Evolutionary conservation across 1,140 invertebrate species (phyloP).

Genomic region (Meloidogyne floridensis): DNA sequence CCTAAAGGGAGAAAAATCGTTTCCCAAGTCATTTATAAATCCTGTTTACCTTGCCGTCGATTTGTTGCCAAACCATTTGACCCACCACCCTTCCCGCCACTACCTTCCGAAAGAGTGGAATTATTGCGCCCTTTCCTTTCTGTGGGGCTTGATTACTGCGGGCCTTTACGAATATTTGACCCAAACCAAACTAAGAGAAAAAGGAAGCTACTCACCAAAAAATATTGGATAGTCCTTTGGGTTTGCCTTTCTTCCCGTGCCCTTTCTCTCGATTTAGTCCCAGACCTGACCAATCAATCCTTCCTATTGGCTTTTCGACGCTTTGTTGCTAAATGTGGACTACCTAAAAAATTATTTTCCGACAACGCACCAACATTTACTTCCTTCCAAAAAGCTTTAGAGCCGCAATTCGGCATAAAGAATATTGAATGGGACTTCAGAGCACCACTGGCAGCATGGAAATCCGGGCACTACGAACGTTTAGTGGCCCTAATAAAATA

Average conservation of each 20-base stretch:
- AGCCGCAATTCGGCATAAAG: too few relatives aligned
- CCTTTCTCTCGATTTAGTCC: constrained; percentile 16
- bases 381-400: not conserved
- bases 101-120: not conserved
- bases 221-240: constrained; percentile 29
- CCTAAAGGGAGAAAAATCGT: not conserved
- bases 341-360: not conserved
- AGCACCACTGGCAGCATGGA: not conserved
- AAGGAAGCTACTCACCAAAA: not conserved
- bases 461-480: constrained; percentile 5
- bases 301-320: constrained; percentile 31
- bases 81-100: not conserved
- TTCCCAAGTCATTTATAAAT: not conserved
- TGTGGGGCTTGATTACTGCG: constrained; percentile 18
- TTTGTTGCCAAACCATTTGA: not conserved
- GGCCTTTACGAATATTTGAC: not conserved
- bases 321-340: constrained; percentile 31
- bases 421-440: not conserved
- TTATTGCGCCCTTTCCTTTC: not conserved
- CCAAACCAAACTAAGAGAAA: not conserved
- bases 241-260: constrained; percentile 17
- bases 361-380: constrained; percentile 28
- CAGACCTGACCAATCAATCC: not conserved
- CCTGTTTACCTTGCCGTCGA: constrained; percentile 2
- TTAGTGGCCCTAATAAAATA: constrained; percentile 12